phyloP scores from a whole-genome alignment of 1,140 invertebrate genomes.

The Diploscapter pachys region DNA sequence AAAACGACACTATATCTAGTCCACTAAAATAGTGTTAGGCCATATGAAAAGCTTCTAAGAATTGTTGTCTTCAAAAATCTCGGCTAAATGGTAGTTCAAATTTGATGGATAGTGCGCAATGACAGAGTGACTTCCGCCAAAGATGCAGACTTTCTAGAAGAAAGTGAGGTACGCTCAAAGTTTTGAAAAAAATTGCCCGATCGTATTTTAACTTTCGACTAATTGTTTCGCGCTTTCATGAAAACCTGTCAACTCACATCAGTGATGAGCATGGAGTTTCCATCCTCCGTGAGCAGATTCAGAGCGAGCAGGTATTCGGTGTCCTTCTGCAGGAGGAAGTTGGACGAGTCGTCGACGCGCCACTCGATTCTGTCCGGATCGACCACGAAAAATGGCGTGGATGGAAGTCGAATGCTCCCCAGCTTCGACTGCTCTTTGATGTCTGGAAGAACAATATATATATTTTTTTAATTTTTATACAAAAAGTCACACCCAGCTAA shows the following conservation, averaged over 20 bases:
- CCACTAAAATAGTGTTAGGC: too few species aligned
- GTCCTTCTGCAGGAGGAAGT: slow-evolving; percentile 70
- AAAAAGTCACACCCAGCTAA: not conserved
- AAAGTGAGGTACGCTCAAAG: too few species aligned
- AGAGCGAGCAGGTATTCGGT: slow-evolving; percentile 72
- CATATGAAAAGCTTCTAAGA: too few species aligned
- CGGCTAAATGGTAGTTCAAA: too few species aligned
- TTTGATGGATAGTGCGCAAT: too few species aligned
- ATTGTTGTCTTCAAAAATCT: too few species aligned
- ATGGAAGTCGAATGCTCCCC: slow-evolving; percentile 60
- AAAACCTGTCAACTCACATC: slow-evolving; percentile 58
- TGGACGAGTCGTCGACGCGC: slow-evolving; percentile 65
- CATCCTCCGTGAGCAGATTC: slow-evolving; percentile 70
- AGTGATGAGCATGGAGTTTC: slow-evolving; percentile 64
- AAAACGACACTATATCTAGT: not conserved
- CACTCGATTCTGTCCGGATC: slow-evolving; percentile 47
- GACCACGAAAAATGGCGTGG: slow-evolving; percentile 62
- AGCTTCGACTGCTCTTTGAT: slow-evolving; percentile 59
- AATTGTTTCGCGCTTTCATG: not conserved
- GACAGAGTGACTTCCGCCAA: too few species aligned
- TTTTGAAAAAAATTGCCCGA: too few species aligned
- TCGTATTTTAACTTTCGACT: too few species aligned
- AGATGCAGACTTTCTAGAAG: too few species aligned
- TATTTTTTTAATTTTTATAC: slow-evolving; percentile 6
- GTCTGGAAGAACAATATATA: slow-evolving; percentile 18